Evolutionary conservation across 2,888 invertebrate genomes (phyloP), one percentile per base, ranked within the genome.

Genomic region (Trileptium ribeirensis): DNA sequence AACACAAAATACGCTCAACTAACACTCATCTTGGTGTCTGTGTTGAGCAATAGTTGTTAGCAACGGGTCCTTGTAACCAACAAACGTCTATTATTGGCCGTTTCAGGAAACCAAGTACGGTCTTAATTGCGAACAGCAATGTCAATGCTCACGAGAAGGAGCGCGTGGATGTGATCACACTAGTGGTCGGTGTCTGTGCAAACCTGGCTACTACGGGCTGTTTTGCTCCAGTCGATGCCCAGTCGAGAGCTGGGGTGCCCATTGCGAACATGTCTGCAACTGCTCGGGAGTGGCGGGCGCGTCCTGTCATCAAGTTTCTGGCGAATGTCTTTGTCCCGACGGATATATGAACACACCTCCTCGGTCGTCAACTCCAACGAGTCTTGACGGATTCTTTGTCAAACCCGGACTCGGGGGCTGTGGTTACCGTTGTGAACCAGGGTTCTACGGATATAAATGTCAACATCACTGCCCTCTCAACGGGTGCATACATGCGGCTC

Each of bases 191-290:
- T 80, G 80, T 39, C 1, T 39, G 1, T 80, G 80, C 38, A 31
- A 36, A 33, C 3, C 3, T n/a, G 80, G 80, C 24, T 80, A 34
- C n/a, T 15, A 67, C 37, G 80, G 79, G 34, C 24, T 29, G 2
- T 29, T 24, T 2, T 79, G 79, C 36, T 34, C 39, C 31, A 79
- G 79, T 79, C 67, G 70, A 29, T 79, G 79, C 51, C 31, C n/a
- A 1, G 79, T 67, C 33, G 70, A 67, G 1, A 8, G 33, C n/a
- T 79, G 70, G 74, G 79, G 70, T 29, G 67, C 94, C 89, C 93
- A 93, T 86, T 95, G 95, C 88, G 91, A 92, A 8, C 92, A 94
- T 86, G 91, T 91, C 33, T 95, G 95, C 88, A 92, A 93, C 83
- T 95, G 95, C 89, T 91, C 91, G 86, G 94, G 95, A 89, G 93